Base-by-base conservation (phyloP, 2,113 vertebrate species). In the Ictalurus furcatus region DNA sequence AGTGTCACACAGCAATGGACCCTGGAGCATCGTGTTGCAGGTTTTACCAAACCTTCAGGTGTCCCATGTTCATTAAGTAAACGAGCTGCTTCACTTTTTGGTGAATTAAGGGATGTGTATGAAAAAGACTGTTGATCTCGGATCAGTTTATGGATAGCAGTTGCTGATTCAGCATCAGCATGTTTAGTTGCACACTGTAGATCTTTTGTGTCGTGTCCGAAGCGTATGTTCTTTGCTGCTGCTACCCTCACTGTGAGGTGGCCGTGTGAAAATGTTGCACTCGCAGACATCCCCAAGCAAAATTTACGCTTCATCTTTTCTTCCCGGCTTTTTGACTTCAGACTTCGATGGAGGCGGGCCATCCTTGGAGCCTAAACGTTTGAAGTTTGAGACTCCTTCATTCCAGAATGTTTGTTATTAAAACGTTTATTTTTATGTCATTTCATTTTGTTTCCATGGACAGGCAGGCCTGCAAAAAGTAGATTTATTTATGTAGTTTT, bases 401-500 rank as follows among this genome's bases (percentile, higher is more conserved):
- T 95, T 94, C 93, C 94, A 91, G 90, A 48, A 37, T 90, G 87
- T 92, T 90, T 89, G 40, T 92, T 89, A 52, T 86, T 12, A 25
- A 61, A 40, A 25, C 34, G 76, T 40, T 65, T 40, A 88, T 91
- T 86, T 90, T 88, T 87, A 65, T 69, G 48, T 74, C 63, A 44
- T 92, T 48, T 81, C 23, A 93, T 93, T 93, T 93, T 91, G 82
- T 76, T 89, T 93, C 89, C 95, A 92, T 95, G 91, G 94, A 93
- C 94, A 96, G 95, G 95, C 96, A 95, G 95, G 95, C 94, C 96
- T 96, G 96, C 93, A 94, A 90, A 90, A 94, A 89, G 89, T 92
- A 90, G 87, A 93, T 89, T 93, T 92, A 96, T 95, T 96, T 96
- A 95, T 95, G 92, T 92, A 87, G 84, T 88, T 91, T 89, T 90